Conservation (phyloP, 2,888 invertebrate species). For the Lasioglossum malachurum region DNA sequence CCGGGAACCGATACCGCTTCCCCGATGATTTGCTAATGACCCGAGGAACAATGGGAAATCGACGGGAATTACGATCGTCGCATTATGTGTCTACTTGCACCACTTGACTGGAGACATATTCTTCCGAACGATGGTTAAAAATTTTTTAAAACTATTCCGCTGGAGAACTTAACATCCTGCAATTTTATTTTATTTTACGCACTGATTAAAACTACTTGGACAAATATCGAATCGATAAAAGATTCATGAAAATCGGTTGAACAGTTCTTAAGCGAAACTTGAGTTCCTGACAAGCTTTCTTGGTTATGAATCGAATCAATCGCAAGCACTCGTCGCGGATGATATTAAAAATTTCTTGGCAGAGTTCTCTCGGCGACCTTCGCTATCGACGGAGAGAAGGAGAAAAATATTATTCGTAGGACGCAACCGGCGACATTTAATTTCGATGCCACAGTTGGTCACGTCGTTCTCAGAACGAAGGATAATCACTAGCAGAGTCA, state of each 20-base stretch:
- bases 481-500: slow-evolving; percentile 17
- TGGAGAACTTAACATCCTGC: too few species aligned
- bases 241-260: not conserved
- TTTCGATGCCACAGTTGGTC: not conserved
- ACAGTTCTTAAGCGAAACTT: not conserved
- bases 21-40: not conserved
- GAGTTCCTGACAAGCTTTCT: not conserved
- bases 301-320: not conserved
- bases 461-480: not conserved
- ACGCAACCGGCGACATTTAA: slow-evolving; percentile 12
- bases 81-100: not conserved
- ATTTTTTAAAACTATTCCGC: too few species aligned
- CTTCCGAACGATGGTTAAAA: too few species aligned
- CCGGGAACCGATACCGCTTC: not conserved
- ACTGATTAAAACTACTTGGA: too few species aligned
- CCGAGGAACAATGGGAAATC: not conserved
- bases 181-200: too few species aligned
- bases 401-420: not conserved
- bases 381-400: not conserved
- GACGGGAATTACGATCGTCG: not conserved
- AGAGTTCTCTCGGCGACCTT: not conserved
- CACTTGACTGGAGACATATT: not conserved
- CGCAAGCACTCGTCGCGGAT: not conserved
- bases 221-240: not conserved
- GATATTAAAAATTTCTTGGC: slow-evolving; percentile 1